phyloP scores from a whole-genome alignment of 1,140 invertebrate genomes.

The Cataglyphis hispanica region DNA sequence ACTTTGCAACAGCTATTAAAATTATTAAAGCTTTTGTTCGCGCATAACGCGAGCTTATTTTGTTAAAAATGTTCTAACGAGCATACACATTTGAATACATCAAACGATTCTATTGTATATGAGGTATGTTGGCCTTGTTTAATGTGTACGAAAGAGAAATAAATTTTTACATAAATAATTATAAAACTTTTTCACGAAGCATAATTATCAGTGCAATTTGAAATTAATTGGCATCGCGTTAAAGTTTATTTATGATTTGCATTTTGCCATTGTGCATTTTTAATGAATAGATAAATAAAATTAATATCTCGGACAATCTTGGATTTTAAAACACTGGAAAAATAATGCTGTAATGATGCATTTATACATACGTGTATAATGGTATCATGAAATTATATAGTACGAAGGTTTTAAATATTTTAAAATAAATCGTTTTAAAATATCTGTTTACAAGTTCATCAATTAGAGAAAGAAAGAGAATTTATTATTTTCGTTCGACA shows the following conservation, averaged over 20 bases:
- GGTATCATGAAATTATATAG: no score
- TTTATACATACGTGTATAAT: not conserved
- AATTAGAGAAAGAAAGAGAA: not conserved
- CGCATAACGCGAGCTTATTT: not conserved
- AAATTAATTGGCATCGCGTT: not conserved
- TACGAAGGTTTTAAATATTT: not conserved
- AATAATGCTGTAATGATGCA: not conserved
- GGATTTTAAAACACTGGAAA: not conserved
- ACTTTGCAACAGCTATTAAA: not conserved
- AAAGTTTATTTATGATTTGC: slow-evolving; percentile 5
- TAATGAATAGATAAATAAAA: slow-evolving; percentile 11
- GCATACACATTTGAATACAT: not conserved
- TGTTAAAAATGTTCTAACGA: not conserved
- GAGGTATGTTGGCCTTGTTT: not conserved
- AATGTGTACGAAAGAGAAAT: not conserved
- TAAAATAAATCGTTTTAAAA: not conserved
- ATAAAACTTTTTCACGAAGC: not conserved
- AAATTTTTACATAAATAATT: not conserved
- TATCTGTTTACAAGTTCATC: not conserved
- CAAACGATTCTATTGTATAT: not conserved
- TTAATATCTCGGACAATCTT: not conserved
- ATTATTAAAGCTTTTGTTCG: not conserved
- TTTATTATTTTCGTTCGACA: not conserved
- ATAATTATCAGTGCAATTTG: slow-evolving; percentile 9
- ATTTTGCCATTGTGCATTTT: not conserved